Base-by-base conservation (phyloP, 2,113 vertebrate species). In the Xyliphius kryptos region DNA sequence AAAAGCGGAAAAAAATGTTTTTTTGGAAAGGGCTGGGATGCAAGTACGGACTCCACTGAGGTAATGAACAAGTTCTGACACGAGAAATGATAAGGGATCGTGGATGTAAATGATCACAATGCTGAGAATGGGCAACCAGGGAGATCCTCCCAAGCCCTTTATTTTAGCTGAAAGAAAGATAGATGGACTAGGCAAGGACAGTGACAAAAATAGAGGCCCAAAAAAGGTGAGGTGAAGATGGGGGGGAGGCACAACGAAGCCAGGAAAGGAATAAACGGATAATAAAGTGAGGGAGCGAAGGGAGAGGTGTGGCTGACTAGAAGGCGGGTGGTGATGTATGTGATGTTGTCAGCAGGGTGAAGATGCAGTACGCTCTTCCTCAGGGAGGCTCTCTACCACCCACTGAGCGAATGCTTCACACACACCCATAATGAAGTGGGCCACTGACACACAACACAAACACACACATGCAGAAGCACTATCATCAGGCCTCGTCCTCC, bases 81-180 rank as follows among this genome's bases (percentile, higher is more conserved):
- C 74, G 67, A 78, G 80, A 83, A 84, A 87, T 85, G 86, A 89
- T 87, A 82, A 86, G 82, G 79, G 79, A 85, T 89, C 86, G 89
- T 84, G 78, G 80, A 79, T 85, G 83, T 71, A 85, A 82, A 83
- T 82, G 66, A 77, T 83, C 91, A 91, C 93, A 44, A 49, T 57
- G 44, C 54, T 57, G 44, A 38, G 19, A 44, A 66, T 66, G 63
- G 63, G 32, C 54, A n/a, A 57, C 46, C 16, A 8, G 88, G 56
- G 88, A 86, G 60, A 88, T 79, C 53, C 86, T 87, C 56, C 78
- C 77, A 0, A 85, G 74, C 74, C 86, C 89, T 72, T 89, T 86
- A 79, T 83, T 86, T 68, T 66, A 46, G 56, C 54, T 38, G 22
- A 49, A 59, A 52, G 56, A 56, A 63, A 69, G 67, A 52, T 17